Conservation (phyloP, 2,797 vertebrate genomes). For the Micromesistius poutassou region DNA sequence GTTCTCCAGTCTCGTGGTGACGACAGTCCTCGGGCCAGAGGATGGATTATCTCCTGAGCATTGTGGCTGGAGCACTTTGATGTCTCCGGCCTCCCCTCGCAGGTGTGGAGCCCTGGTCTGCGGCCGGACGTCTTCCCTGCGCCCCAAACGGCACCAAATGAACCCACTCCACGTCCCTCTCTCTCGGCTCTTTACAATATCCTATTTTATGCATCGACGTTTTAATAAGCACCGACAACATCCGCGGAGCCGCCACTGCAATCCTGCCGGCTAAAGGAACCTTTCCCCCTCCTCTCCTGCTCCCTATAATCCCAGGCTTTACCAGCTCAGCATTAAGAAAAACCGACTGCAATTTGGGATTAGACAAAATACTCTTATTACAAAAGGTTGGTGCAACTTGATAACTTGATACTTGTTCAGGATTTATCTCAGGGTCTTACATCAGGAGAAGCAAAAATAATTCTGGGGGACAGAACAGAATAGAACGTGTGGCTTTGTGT, state of each 20-base stretch:
- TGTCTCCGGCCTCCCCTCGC: conserved; percentile 68
- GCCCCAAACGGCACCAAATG: neutral
- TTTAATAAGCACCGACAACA: conserved; percentile 78
- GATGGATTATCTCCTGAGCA: conserved; percentile 60
- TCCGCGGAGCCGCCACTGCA: conserved; percentile 68
- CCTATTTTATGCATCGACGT: conserved; percentile 71
- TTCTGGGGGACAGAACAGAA: conserved; percentile 53
- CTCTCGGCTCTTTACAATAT: conserved; percentile 48
- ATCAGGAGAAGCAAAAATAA: conserved; percentile 58
- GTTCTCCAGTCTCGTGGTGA: neutral
- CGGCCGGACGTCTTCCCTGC: neutral
- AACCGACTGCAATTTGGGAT: conserved; percentile 88
- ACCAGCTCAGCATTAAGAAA: conserved; percentile 85
- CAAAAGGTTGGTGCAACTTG: conserved; percentile 78
- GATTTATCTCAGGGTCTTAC: conserved; percentile 70
- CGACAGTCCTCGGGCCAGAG: conserved; percentile 13
- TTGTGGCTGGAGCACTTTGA: conserved; percentile 51
- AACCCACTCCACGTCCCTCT: conserved; percentile 18
- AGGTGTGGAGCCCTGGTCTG: conserved; percentile 55
- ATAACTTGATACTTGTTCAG: conserved; percentile 79
- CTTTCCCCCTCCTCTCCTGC: conserved; percentile 77
- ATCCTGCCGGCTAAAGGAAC: conserved; percentile 73
- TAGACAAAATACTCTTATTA: conserved; percentile 88
- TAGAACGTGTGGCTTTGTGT: conserved; percentile 24
- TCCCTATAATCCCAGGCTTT: conserved; percentile 87